Conservation (phyloP, 2,888 invertebrate genomes). For the Portevinia maculata region DNA sequence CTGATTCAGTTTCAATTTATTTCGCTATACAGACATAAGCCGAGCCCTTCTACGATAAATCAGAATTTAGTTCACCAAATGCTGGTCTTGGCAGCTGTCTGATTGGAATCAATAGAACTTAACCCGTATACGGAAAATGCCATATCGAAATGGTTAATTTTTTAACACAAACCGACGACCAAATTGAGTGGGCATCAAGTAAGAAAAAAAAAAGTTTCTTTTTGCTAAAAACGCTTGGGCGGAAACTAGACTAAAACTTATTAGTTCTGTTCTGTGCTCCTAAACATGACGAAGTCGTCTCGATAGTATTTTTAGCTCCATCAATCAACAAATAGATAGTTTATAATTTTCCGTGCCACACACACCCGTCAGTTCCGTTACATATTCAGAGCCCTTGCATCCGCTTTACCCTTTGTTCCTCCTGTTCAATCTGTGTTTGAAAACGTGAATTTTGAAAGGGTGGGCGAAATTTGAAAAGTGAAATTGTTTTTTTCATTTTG, state of each 20-base stretch:
- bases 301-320: slow-evolving; percentile 49
- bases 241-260: slow-evolving; percentile 7
- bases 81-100: no score
- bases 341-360: slow-evolving; percentile 13
- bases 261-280: slow-evolving; percentile 19
- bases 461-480: not conserved
- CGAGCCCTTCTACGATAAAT: slow-evolving; percentile 4
- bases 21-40: slow-evolving; percentile 2
- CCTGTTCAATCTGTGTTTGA: not conserved
- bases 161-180: not conserved
- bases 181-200: slow-evolving; percentile 11
- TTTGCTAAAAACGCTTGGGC: slow-evolving; percentile 1
- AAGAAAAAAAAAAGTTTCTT: not conserved
- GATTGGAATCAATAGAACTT: not conserved
- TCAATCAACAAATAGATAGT: slow-evolving; percentile 31
- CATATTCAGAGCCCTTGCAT: slow-evolving; percentile 12
- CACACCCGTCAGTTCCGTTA: not conserved
- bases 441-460: not conserved
- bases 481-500: not conserved
- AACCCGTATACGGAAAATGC: not conserved
- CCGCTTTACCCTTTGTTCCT: not conserved
- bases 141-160: not conserved
- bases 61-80: not conserved
- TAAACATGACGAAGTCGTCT: slow-evolving; percentile 3
- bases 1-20: not conserved